Base-by-base conservation (phyloP, 2,797 vertebrate species). In the Mareca strepera region DNA sequence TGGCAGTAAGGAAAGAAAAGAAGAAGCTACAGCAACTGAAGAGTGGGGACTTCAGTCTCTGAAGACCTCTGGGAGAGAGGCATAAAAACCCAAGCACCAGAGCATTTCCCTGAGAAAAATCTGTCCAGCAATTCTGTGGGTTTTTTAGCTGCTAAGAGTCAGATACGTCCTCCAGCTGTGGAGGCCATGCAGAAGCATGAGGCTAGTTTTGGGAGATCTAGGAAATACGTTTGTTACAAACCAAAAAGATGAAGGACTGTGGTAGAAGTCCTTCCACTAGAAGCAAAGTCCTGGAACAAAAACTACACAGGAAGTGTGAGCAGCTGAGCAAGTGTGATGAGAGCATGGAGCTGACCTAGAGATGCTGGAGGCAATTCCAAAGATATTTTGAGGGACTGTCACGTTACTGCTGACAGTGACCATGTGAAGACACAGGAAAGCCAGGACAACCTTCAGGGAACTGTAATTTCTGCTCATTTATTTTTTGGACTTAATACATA, bases 11-110 rank as follows among this genome's bases (percentile, higher is more conserved):
- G 29, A 92, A 74, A 9, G 28, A 68, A 64, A 70, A 33, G 18
- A 52, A 12, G 53, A 66, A 23, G 18, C 43, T 75, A 55, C 22
- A 46, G 53, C 9, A 90, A 66, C 25, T 39, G 14, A 53, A 44
- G 5, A 52, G 26, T 1, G 8, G 1, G 80, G 69, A 33, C 48
- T 50, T 41, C 0, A 0, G 12, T 22, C 35, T 55, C 0, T 0
- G 43, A 70, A 80, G 39, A 37, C n/a, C 33, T 72, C 62, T 14
- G 48, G 17, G 35, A 76, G 17, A 75, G 69, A 77, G 58, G 31
- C 44, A 75, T 37, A 44, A 56, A 82, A 60, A 6, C 1, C 2
- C 35, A 63, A 68, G 39, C 6, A 86, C 39, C 35, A 73, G 35
- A 87, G 46, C 8, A 46, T 11, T 0, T 0, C 28, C 7, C 12